Base-by-base conservation (phyloP, 2,797 vertebrate genomes). In the Molothrus aeneus region DNA sequence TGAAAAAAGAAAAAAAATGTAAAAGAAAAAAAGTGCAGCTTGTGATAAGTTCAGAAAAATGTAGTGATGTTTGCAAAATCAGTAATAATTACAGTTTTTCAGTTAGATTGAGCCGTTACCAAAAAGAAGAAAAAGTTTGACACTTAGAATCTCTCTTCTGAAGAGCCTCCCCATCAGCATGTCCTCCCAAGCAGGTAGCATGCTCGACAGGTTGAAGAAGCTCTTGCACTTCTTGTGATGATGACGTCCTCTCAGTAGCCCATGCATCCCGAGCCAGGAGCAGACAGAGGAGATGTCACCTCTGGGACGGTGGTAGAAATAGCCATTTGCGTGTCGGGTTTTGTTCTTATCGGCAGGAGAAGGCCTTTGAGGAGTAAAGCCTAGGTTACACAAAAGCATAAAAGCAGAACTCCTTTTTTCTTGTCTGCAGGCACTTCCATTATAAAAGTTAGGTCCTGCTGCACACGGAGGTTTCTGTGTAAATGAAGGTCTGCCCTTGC, bases 321-420 rank as follows among this genome's bases (percentile, higher is more conserved):
- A 96, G 89, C 48, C 48, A 54, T 80, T 92, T 87, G 29, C 4
- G 3, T 68, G n/a, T 5, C 17, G n/a, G 25, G 43, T 64, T 95
- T 95, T 94, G 74, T 90, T 92, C 95, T 80, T 89, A 77, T 15
- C 0, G 0, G 32, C 79, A 75, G 81, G 77, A 88, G 75, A 69
- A 88, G 0, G 11, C 16, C 79, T 96, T 93, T 96, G 94, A 95
- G 92, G 68, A 92, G 91, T 40, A 92, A 95, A 95, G 84, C 47
- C n/a, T 56, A 22, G 14, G 66, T 81, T 50, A 73, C 48, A 92
- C 34, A 95, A 94, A 94, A 86, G 47, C 59, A 86, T 69, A 75
- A 88, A 96, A 93, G 89, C 50, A 92, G 56, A 84, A 45, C 20
- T 83, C 15, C 28, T 53, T 80, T 92, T 47, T 51, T 61, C 69